Conservation (phyloP, 2,113 vertebrate genomes). For the Anguilla rostrata region DNA sequence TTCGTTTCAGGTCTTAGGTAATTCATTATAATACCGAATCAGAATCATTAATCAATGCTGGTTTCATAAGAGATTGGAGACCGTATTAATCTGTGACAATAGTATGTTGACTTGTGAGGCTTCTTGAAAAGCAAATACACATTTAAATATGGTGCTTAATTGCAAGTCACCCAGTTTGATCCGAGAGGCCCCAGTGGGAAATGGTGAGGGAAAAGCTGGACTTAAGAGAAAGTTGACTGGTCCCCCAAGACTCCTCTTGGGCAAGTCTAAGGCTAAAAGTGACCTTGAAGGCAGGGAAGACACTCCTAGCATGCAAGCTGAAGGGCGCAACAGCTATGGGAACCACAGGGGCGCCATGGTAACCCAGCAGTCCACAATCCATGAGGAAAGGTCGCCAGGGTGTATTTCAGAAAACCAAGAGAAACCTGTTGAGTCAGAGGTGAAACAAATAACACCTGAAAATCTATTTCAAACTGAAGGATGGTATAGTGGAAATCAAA, state of each 20-base stretch:
- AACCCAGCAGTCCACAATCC: neutral
- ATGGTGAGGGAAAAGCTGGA: conserved; percentile 26
- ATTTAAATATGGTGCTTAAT: conserved; percentile 3
- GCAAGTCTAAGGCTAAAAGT: conserved; percentile 27
- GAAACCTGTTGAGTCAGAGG: neutral
- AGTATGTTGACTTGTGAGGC: neutral
- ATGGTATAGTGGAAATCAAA: neutral
- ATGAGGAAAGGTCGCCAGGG: neutral
- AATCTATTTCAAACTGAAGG: neutral
- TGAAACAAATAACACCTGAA: neutral
- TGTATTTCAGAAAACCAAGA: neutral
- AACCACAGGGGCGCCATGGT: neutral
- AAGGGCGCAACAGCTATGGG: neutral
- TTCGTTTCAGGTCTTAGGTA: neutral
- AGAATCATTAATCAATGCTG: neutral
- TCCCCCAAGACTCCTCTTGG: conserved; percentile 30
- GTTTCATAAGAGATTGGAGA: neutral
- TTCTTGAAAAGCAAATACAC: conserved; percentile 1
- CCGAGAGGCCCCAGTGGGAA: conserved; percentile 18
- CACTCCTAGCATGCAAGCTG: neutral
- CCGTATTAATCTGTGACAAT: neutral
- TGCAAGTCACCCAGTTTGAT: conserved; percentile 31
- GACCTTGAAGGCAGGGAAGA: conserved; percentile 15
- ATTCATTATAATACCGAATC: neutral
- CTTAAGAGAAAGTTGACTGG: conserved; percentile 37